Conservation (phyloP, 1,140 invertebrate species). For the Catajapyx aquilonaris region DNA sequence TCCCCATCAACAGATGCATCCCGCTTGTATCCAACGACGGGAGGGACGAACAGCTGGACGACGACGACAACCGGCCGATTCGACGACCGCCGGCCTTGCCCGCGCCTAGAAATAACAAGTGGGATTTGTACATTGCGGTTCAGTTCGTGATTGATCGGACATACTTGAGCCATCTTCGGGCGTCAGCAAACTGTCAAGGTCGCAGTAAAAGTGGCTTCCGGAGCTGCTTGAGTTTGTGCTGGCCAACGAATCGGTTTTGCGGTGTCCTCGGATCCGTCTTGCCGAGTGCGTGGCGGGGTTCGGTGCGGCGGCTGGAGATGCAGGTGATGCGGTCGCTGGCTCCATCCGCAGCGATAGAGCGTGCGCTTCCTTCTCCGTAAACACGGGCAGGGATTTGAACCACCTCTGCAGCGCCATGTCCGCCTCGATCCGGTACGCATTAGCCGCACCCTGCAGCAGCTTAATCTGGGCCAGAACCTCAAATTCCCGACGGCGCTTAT, state of each 20-base stretch:
- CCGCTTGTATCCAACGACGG: constrained; percentile 52
- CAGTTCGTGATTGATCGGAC: no score
- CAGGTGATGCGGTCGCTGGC: no score
- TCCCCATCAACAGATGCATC: constrained; percentile 43
- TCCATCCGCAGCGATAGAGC: constrained; percentile 81
- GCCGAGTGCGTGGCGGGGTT: not conserved
- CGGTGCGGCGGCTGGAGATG: not conserved
- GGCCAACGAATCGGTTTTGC: constrained; percentile 77
- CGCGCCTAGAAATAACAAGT: no score
- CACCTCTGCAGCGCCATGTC: constrained; percentile 73
- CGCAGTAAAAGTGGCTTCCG: constrained; percentile 61
- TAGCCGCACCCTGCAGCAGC: constrained; percentile 88
- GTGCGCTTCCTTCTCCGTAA: constrained; percentile 79
- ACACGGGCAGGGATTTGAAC: constrained; percentile 73
- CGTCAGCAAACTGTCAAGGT: constrained; percentile 44
- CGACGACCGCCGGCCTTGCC: no score
- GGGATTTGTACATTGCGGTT: no score
- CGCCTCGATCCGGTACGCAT: constrained; percentile 71
- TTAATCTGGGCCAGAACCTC: constrained; percentile 94
- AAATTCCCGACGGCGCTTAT: constrained; percentile 95
- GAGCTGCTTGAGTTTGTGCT: constrained; percentile 62
- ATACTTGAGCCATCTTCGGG: no score
- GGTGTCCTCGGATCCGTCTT: constrained; percentile 31
- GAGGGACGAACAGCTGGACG: constrained; percentile 51
- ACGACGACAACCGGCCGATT: constrained; percentile 54